Conservation (phyloP, 2,113 vertebrate species). For the human region GRCh38 chr13:57995501-57996000, state of each 20-base stretch:
- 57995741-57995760: neutral
- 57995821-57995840: neutral
- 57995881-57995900: neutral
- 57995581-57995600: neutral
- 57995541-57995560: neutral
- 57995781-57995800: neutral
- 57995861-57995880: neutral
- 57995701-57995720: neutral
- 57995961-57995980: neutral
- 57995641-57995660: neutral
- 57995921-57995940: neutral
- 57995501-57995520: neutral
- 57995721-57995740: neutral
- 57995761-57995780: neutral
- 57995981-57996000: neutral
- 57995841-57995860: neutral
- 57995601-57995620: too few species aligned
- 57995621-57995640: accelerated
- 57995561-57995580: neutral
- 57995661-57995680: neutral
- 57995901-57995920: neutral
- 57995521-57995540: neutral
- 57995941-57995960: neutral
- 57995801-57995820: neutral
- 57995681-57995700: neutral